Conservation (phyloP, 2,113 vertebrate species). For the Corydoras maculifer region DNA sequence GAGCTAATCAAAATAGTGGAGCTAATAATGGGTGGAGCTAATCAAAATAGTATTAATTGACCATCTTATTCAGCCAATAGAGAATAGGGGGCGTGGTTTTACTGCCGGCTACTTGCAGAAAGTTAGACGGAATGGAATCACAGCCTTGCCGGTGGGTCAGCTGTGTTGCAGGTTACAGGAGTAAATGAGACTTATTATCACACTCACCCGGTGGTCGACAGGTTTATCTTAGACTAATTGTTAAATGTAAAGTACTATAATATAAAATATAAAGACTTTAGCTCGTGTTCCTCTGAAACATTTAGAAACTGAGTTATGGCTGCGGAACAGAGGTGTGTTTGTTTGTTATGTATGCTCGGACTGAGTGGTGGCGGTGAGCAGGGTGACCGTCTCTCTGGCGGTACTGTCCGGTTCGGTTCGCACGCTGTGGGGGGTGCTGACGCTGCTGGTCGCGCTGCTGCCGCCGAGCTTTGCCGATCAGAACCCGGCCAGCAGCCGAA, state of each 20-base stretch:
- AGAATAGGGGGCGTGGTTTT: slow-evolving; percentile 18
- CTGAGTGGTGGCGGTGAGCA: slow-evolving; percentile 81
- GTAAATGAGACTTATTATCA: no score
- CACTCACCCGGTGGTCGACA: not conserved
- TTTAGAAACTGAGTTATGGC: slow-evolving; percentile 35
- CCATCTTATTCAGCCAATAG: slow-evolving; percentile 32
- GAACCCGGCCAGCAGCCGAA: slow-evolving; percentile 72
- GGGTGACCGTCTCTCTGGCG: slow-evolving; percentile 73
- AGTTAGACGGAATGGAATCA: slow-evolving; percentile 9
- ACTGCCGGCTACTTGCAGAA: slow-evolving; percentile 17
- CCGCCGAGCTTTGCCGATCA: slow-evolving; percentile 75
- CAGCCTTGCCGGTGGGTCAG: not conserved
- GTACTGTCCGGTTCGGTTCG: slow-evolving; percentile 84
- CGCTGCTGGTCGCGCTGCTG: slow-evolving; percentile 75
- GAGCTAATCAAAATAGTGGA: no score
- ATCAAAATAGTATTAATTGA: not conserved
- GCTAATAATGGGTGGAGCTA: not conserved
- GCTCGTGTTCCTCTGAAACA: not conserved
- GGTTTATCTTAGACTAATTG: not conserved
- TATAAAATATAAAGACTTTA: not conserved
- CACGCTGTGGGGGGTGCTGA: slow-evolving; percentile 83
- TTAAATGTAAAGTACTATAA: not conserved
- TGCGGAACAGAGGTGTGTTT: slow-evolving; percentile 58
- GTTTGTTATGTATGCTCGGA: slow-evolving; percentile 75
- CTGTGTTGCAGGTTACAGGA: not conserved